A percentile compares a stretch with the other conserved stretches of the same genome.
Conservation (phyloP, 2,797 vertebrate genomes). For the Caiman crocodilus region DNA sequence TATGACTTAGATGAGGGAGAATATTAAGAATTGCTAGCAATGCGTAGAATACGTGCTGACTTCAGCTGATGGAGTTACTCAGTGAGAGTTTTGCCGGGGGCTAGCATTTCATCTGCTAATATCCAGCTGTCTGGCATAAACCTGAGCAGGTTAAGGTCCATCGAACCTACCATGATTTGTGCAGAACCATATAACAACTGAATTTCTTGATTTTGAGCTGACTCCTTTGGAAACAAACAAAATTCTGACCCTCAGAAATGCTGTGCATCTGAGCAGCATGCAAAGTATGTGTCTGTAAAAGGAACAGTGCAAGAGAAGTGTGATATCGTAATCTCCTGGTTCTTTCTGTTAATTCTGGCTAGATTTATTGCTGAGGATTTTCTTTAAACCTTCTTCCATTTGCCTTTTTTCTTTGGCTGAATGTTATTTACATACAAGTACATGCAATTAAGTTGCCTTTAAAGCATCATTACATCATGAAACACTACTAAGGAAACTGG, state of each 20-base stretch:
- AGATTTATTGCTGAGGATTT: not conserved
- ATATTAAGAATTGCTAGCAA: fast-evolving
- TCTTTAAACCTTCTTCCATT: not conserved
- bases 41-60: not conserved
- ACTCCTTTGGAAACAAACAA: not conserved
- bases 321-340: not conserved
- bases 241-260: not conserved
- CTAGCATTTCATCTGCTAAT: not conserved
- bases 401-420: not conserved
- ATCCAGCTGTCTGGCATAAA: not conserved
- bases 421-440: not conserved
- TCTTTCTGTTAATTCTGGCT: not conserved
- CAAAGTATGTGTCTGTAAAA: not conserved
- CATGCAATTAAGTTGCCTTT: not conserved
- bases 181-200: not conserved
- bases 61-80: not conserved
- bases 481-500: not conserved
- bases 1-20: not conserved
- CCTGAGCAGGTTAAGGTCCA: not conserved
- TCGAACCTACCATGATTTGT: not conserved
- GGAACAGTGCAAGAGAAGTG: not conserved
- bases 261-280: not conserved
- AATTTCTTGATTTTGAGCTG: not conserved
- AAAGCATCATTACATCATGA: not conserved
- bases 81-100: not conserved